Evolutionary conservation across 1,140 invertebrate genomes (phyloP).

Genomic region (Meloidogyne hapla): DNA sequence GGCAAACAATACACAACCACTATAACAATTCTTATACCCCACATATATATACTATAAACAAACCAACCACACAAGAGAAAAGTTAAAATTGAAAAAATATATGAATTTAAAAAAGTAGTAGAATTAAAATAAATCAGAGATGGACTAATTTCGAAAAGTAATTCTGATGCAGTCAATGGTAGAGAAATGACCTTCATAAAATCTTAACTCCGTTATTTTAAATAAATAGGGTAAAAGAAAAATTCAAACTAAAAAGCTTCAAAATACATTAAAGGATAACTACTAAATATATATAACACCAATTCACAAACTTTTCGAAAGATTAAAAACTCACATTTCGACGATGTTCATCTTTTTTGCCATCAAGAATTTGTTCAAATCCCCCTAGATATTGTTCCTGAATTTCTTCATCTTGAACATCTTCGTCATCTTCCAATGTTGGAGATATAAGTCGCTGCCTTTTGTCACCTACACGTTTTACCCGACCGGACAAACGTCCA

Average conservation of each 20-base stretch:
- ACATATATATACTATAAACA: too few relatives aligned
- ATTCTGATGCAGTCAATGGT: background rate
- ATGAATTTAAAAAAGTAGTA: background rate
- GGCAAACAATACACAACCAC: background rate
- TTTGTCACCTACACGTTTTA: slow-evolving; percentile 18
- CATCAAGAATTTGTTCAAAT: slow-evolving; percentile 17
- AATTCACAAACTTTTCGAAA: background rate
- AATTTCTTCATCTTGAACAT: background rate
- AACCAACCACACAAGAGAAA: too few relatives aligned
- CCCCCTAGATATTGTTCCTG: background rate
- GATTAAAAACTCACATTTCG: slow-evolving; percentile 21
- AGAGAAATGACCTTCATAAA: background rate
- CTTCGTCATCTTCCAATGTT: slow-evolving; percentile 1
- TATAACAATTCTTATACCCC: background rate
- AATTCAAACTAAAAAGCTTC: too few relatives aligned
- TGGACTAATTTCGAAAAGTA: too few relatives aligned
- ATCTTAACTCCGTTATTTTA: background rate
- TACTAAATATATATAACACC: background rate
- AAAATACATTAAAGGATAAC: too few relatives aligned
- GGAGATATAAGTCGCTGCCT: background rate
- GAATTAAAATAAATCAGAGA: background rate
- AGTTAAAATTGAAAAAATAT: too few relatives aligned
- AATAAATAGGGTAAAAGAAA: too few relatives aligned
- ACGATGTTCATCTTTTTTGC: slow-evolving; percentile 3
- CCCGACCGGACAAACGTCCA: slow-evolving; percentile 10